phyloP scores from a whole-genome alignment of 2,888 invertebrate species.

The Epinotia demarniana region DNA sequence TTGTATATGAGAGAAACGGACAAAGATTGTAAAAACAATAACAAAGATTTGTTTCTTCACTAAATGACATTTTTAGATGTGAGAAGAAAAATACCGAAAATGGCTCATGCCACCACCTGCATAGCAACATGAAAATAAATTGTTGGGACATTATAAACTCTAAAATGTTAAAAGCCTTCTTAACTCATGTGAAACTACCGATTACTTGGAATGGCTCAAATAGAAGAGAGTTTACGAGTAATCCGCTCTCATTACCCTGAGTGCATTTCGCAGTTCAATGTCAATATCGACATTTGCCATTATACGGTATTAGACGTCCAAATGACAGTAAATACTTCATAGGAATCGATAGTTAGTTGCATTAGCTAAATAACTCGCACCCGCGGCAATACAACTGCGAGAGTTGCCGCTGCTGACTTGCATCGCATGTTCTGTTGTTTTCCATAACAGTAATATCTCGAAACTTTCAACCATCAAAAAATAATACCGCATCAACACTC shows the following conservation, averaged over 20 bases:
- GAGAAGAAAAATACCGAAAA: background rate
- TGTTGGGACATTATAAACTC: background rate
- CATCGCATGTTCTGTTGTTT: conserved; percentile 41
- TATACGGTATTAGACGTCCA: conserved; percentile 60
- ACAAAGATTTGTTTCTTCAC: background rate
- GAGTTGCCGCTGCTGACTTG: conserved; percentile 56
- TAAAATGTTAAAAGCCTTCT: conserved; percentile 22
- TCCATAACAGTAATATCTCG: background rate
- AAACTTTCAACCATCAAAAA: background rate
- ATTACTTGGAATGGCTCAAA: conserved; percentile 41
- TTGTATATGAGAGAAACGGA: too few relatives aligned
- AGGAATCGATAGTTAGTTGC: conserved; percentile 60
- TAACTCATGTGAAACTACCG: conserved; percentile 19
- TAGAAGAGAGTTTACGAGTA: conserved; percentile 41
- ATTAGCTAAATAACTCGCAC: conserved; percentile 58
- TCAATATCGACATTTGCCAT: conserved; percentile 63
- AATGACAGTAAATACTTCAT: conserved; percentile 65
- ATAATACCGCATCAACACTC: background rate
- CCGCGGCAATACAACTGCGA: conserved; percentile 62
- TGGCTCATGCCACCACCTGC: too few relatives aligned
- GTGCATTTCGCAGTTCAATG: conserved; percentile 52
- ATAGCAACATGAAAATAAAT: background rate
- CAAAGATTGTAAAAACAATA: too few relatives aligned
- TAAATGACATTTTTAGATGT: background rate
- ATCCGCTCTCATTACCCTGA: conserved; percentile 44